Percentiles rank a stretch among this genome's conserved stretches.
phyloP scores from a whole-genome alignment of 2,888 invertebrate species.

The Habroteleia sp. region DNA sequence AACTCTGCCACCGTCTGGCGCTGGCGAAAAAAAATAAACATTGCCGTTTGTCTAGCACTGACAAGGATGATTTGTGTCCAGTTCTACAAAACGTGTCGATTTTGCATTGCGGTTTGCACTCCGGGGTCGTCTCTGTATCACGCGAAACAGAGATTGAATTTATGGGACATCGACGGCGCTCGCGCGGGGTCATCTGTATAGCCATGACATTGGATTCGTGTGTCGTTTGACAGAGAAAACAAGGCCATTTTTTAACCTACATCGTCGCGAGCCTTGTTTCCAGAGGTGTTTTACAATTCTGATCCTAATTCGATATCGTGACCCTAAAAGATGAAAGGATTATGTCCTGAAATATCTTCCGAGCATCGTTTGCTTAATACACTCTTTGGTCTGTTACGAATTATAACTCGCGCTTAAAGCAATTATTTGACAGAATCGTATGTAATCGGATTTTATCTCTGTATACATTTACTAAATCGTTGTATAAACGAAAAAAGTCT shows the following conservation, averaged over 20 bases:
- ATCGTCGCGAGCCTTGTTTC: slow-evolving; percentile 38
- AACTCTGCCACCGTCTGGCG: slow-evolving; percentile 37
- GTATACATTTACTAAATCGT: too few relatives aligned
- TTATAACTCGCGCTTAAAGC: too few relatives aligned
- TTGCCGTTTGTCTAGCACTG: slow-evolving; percentile 66
- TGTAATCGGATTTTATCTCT: too few relatives aligned
- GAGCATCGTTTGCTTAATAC: slow-evolving; percentile 5
- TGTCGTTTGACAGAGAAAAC: slow-evolving; percentile 61
- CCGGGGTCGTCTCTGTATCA: slow-evolving; percentile 64
- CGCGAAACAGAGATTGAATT: slow-evolving; percentile 64
- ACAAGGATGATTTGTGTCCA: slow-evolving; percentile 68
- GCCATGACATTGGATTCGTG: slow-evolving; percentile 61
- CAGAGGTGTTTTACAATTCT: slow-evolving; percentile 58
- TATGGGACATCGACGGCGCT: slow-evolving; percentile 61
- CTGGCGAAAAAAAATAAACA: slow-evolving; percentile 64
- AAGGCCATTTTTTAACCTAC: slow-evolving; percentile 59
- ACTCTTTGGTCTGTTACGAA: slow-evolving; percentile 13
- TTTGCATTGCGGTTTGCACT: slow-evolving; percentile 66
- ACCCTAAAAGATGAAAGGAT: slow-evolving; percentile 53
- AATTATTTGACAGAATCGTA: too few relatives aligned
- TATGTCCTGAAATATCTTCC: slow-evolving; percentile 34
- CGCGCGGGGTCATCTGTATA: slow-evolving; percentile 59
- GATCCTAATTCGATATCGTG: slow-evolving; percentile 60
- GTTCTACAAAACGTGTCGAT: slow-evolving; percentile 69
- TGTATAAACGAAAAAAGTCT: too few relatives aligned